Percentiles rank a stretch among this genome's conserved stretches.
Evolutionary conservation across 2,888 invertebrate genomes (phyloP).

Genomic region (Pyrrhia umbra): DNA sequence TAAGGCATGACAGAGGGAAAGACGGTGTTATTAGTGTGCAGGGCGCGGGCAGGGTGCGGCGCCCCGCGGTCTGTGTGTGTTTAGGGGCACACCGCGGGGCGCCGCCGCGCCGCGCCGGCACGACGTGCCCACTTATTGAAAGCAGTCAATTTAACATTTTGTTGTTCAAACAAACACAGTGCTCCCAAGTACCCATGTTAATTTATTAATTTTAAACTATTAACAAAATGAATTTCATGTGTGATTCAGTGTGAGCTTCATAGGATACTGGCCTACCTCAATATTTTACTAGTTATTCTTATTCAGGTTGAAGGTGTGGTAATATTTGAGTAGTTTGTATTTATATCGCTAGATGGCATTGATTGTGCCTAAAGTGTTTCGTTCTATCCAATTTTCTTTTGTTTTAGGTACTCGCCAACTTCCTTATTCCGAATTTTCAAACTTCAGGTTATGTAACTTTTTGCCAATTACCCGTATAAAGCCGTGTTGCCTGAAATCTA

Average conservation of each 20-base stretch:
- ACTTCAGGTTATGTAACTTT: no score
- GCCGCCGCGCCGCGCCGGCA: conserved; percentile 65
- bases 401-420: no score
- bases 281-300: conserved; percentile 8
- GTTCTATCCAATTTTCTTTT: no score
- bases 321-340: conserved; percentile 15
- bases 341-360: conserved; percentile 39
- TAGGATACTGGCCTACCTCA: conserved; percentile 11
- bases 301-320: background rate
- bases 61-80: conserved; percentile 90
- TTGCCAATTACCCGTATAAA: no score
- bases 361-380: no score
- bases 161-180: conserved; percentile 84
- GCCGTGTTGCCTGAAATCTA: no score
- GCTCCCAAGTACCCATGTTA: conserved; percentile 71
- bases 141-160: conserved; percentile 85
- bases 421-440: no score
- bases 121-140: conserved; percentile 83
- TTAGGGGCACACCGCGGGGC: conserved; percentile 82
- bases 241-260: conserved; percentile 30
- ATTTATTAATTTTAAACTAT: conserved; percentile 76
- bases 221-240: conserved; percentile 23
- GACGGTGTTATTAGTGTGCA: conserved; percentile 86
- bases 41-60: conserved; percentile 81
- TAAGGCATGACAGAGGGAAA: conserved; percentile 88